Evolutionary conservation across 1,140 invertebrate species (phyloP).

Genomic region (Melipona quadrifasciata): DNA sequence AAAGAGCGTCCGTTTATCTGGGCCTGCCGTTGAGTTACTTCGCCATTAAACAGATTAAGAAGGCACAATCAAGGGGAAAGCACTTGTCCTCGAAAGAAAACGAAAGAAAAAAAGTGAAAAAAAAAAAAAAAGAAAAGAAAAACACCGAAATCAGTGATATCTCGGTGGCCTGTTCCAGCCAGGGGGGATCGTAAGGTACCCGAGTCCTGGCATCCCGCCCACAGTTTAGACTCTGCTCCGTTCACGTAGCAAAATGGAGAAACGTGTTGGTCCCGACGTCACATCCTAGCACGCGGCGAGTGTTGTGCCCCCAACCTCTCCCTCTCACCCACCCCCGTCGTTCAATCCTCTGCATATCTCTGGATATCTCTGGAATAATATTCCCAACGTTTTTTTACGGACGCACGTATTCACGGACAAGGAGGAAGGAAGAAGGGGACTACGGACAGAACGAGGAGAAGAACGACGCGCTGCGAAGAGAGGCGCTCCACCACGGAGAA

Average conservation of each 20-base stretch:
- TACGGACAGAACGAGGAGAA: neutral
- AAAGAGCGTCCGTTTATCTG: conserved; percentile 26
- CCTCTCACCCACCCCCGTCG: conserved; percentile 3
- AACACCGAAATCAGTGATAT: conserved; percentile 31
- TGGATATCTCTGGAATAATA: conserved; percentile 70
- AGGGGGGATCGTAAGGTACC: neutral
- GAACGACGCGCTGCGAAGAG: conserved; percentile 14
- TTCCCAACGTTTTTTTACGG: conserved; percentile 63
- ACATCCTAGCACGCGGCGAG: conserved; percentile 58
- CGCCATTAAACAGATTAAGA: conserved; percentile 36
- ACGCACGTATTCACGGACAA: conserved; percentile 49
- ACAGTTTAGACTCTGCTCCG: neutral
- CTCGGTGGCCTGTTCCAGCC: neutral
- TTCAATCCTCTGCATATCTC: conserved; percentile 48
- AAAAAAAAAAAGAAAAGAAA: neutral
- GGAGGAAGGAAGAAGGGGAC: conserved; percentile 1
- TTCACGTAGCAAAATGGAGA: conserved; percentile 23
- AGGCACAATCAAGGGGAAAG: conserved; percentile 23
- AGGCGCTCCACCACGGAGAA: conserved; percentile 75
- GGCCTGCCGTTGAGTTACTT: conserved; percentile 6
- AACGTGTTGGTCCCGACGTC: conserved; percentile 41
- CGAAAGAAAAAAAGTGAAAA: too few species aligned
- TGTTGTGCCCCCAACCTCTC: conserved; percentile 13
- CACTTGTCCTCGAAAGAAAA: neutral
- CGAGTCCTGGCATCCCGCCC: conserved; percentile 30